A percentile compares a stretch with the other conserved stretches of the same genome.
Conservation (phyloP, 1,140 invertebrate genomes). For the Solen grandis region DNA sequence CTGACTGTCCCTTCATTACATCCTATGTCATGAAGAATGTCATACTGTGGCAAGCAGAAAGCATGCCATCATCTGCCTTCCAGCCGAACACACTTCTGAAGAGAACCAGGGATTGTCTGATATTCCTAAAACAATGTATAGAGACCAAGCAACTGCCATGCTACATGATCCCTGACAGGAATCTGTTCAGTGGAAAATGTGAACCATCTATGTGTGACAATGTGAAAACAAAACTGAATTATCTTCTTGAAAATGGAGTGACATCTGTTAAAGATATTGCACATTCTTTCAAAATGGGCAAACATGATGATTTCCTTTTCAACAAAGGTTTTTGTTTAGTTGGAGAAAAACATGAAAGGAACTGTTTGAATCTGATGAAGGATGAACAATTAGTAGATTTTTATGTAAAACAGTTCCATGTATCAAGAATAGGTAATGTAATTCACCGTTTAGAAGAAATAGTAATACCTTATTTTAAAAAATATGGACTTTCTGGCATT, state of each 20-base stretch:
- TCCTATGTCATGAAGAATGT: constrained; percentile 44
- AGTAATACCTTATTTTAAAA: too few relatives aligned
- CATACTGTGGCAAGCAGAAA: constrained; percentile 22
- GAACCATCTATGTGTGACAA: background rate
- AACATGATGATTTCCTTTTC: too few relatives aligned
- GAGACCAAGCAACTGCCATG: background rate
- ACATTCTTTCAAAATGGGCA: too few relatives aligned
- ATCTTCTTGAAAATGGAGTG: constrained; percentile 17
- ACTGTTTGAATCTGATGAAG: too few relatives aligned
- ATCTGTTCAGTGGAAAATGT: constrained; percentile 11
- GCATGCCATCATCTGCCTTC: constrained; percentile 5
- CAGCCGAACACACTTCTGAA: background rate
- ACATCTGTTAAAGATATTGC: too few relatives aligned
- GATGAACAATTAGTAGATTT: too few relatives aligned
- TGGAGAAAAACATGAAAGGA: too few relatives aligned
- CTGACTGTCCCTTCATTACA: background rate
- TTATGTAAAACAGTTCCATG: too few relatives aligned
- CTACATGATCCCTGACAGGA: constrained; percentile 32
- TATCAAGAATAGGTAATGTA: too few relatives aligned
- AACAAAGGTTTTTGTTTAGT: too few relatives aligned
- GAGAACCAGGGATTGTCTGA: background rate
- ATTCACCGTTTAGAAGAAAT: too few relatives aligned
- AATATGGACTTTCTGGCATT: too few relatives aligned
- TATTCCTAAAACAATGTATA: constrained; percentile 8
- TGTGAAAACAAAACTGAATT: background rate